Conservation (phyloP, 2,113 vertebrate species). For the Anhinga anhinga region DNA sequence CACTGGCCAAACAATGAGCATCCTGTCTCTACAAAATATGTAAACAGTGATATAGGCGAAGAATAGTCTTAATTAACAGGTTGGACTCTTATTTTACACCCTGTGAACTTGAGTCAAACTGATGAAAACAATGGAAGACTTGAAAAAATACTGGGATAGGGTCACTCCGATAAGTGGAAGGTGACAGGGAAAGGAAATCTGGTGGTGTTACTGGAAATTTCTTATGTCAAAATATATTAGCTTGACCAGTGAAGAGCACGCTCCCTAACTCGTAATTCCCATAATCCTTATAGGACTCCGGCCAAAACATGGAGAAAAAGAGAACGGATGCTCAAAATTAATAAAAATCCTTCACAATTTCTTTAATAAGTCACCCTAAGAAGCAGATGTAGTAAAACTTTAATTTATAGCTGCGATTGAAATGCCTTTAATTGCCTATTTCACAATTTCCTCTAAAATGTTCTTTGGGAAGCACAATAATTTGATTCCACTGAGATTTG, state of each 20-base stretch:
- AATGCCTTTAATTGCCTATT: constrained; percentile 20
- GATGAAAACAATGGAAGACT: not conserved
- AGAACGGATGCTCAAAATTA: not conserved
- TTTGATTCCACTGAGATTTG: not conserved
- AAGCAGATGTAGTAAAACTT: not conserved
- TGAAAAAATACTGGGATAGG: not conserved
- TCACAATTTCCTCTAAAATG: constrained; percentile 29
- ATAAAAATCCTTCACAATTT: not conserved
- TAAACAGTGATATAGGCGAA: not conserved
- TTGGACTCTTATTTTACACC: not conserved
- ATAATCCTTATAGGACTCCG: not conserved
- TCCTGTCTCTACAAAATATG: not conserved
- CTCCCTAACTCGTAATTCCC: not conserved
- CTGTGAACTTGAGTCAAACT: not conserved
- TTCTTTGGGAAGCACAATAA: not conserved
- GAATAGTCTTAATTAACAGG: not conserved
- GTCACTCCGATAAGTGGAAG: not conserved
- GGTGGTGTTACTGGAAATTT: not conserved
- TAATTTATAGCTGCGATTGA: constrained; percentile 16
- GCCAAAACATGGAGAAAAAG: not conserved
- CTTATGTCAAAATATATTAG: not conserved
- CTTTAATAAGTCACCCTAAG: not conserved
- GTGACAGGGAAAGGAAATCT: not conserved
- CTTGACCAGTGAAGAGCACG: not conserved
- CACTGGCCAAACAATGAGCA: not conserved